Conservation (phyloP, 2,888 invertebrate genomes). For the Hartigia nigra region DNA sequence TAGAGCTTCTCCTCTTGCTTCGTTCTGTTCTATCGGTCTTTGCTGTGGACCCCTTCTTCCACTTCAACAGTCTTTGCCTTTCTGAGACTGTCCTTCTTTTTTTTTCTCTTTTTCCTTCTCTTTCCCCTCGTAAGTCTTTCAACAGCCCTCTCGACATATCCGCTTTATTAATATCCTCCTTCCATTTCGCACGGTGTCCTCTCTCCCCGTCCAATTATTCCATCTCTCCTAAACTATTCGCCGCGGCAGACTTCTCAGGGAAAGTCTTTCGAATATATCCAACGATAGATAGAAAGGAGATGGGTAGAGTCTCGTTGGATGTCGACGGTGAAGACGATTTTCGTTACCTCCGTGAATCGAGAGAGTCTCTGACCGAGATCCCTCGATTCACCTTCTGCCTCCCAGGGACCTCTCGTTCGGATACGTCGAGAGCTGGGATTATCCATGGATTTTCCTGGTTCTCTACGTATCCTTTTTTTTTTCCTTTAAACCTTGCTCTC, state of each 20-base stretch:
- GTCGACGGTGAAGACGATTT: neutral
- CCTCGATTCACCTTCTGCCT: neutral
- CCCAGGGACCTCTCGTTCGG: neutral
- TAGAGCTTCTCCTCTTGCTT: neutral
- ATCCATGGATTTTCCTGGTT: neutral
- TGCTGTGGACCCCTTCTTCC: neutral
- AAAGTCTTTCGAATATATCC: neutral
- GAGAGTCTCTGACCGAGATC: neutral
- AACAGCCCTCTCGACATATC: neutral
- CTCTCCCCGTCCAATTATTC: neutral
- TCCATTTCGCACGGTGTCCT: neutral
- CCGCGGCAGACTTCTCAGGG: neutral
- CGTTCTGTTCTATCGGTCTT: neutral
- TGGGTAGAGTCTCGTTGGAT: neutral
- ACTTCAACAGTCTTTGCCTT: neutral
- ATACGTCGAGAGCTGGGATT: neutral
- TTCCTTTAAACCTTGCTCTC: neutral
- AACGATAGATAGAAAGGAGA: neutral
- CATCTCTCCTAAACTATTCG: neutral
- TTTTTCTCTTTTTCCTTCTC: neutral
- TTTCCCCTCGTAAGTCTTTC: neutral
- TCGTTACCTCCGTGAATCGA: neutral
- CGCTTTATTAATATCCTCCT: slow-evolving; percentile 5
- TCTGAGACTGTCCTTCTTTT: neutral
- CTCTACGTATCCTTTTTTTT: neutral